A percentile compares a stretch with the other conserved stretches of the same genome.
These are phyloP conservation scores for Catocala fraxini DNA, from an alignment of 2,888 invertebrate genomes.

Conservation along the genomic window DNA sequence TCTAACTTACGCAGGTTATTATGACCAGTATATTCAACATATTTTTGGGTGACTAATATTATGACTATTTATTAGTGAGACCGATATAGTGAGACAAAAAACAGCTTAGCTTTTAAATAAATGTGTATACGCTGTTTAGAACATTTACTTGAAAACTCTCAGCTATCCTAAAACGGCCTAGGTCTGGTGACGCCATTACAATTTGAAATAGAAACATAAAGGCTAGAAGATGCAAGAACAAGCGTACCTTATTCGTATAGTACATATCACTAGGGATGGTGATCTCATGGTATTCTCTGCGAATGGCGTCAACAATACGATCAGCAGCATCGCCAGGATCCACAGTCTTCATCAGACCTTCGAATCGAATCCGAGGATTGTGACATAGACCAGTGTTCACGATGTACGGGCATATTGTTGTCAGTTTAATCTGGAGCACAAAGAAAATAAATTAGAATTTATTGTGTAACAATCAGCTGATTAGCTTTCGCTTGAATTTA, in stretches of 20 bases:
- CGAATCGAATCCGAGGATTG: conserved; percentile 90
- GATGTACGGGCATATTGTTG: conserved; percentile 95
- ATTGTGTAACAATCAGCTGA: not conserved
- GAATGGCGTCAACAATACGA: conserved; percentile 89
- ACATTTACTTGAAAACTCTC: no score
- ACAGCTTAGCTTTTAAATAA: no score
- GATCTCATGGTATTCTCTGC: conserved; percentile 87
- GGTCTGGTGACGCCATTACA: no score
- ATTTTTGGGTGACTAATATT: no score
- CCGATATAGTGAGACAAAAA: no score
- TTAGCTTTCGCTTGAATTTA: no score
- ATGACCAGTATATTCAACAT: no score
- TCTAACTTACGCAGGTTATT: no score
- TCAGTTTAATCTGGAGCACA: conserved; percentile 89
- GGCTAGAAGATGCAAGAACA: not conserved
- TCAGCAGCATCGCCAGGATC: conserved; percentile 89
- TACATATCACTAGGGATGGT: conserved; percentile 88
- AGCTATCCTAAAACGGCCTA: no score
- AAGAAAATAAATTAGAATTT: not conserved
- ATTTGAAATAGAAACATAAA: no score
- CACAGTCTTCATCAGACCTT: conserved; percentile 87
- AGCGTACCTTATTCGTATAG: conserved; percentile 82
- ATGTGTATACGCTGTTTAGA: no score
- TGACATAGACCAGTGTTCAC: conserved; percentile 94
- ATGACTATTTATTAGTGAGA: no score